These are phyloP conservation scores for Lepus townsendii DNA, from an alignment of 2,797 vertebrate species.

Conservation along the genomic window DNA sequence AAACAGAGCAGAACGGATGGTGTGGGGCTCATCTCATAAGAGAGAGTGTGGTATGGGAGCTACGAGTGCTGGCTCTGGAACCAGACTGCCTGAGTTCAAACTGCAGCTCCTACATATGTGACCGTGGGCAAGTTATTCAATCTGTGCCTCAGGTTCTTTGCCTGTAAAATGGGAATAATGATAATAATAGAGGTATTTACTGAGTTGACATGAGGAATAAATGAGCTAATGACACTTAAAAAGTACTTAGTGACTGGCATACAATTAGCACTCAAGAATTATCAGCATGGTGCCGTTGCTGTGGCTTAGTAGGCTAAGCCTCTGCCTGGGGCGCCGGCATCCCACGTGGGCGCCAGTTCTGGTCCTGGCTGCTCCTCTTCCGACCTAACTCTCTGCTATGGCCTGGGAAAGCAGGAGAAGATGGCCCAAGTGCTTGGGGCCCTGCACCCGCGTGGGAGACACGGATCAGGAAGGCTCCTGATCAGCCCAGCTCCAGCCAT, in stretches of 20 bases:
- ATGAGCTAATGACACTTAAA: slow-evolving; percentile 54
- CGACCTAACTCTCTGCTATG: too few species aligned
- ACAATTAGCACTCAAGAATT: slow-evolving; percentile 25
- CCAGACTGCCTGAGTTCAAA: not conserved
- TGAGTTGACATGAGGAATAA: slow-evolving; percentile 36
- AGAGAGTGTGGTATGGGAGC: not conserved
- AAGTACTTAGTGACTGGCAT: slow-evolving; percentile 18
- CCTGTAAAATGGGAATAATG: slow-evolving; percentile 14
- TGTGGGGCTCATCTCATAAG: not conserved
- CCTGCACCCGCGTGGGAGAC: too few species aligned
- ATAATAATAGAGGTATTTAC: slow-evolving; percentile 29
- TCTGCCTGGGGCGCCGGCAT: too few species aligned
- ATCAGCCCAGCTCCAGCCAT: too few species aligned
- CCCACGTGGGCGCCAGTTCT: too few species aligned
- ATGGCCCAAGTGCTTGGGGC: too few species aligned
- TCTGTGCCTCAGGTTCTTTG: slow-evolving; percentile 14
- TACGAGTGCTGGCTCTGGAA: not conserved
- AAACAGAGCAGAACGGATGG: not conserved
- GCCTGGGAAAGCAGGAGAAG: too few species aligned
- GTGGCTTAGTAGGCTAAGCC: too few species aligned
- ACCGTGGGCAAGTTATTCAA: not conserved
- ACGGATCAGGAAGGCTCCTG: too few species aligned
- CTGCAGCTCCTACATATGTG: slow-evolving; percentile 31
- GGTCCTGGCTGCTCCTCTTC: too few species aligned
- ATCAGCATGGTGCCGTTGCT: too few species aligned